Percentiles rank a stretch among this genome's conserved stretches.
Evolutionary conservation across 2,797 vertebrate genomes (phyloP).

Genomic region (Lophius americanus): DNA sequence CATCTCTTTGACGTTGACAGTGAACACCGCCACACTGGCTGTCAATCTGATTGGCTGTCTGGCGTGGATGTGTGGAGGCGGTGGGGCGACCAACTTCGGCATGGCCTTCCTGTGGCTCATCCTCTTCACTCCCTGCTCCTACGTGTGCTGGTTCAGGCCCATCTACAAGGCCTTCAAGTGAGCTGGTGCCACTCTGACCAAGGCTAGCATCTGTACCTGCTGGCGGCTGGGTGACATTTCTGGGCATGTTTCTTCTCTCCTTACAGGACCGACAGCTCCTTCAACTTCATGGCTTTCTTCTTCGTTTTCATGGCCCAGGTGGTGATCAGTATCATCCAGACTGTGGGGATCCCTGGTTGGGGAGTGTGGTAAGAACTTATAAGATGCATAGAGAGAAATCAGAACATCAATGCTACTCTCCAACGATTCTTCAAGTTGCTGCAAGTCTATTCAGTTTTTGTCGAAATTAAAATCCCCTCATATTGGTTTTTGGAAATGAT

Average conservation of each 20-base stretch:
- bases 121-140: constrained; percentile 94
- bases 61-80: constrained; percentile 95
- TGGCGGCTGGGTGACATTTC: constrained; percentile 5
- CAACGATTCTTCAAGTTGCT: neutral
- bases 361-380: constrained; percentile 89
- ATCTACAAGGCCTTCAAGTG: constrained; percentile 97
- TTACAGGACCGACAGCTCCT: constrained; percentile 94
- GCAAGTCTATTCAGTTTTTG: too few relatives aligned
- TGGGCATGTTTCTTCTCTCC: constrained; percentile 16
- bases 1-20: constrained; percentile 70
- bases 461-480: too few relatives aligned
- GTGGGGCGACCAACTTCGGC: constrained; percentile 89
- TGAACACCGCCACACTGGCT: constrained; percentile 88
- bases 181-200: constrained; percentile 49
- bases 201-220: neutral
- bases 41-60: constrained; percentile 93
- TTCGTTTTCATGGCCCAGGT: constrained; percentile 95
- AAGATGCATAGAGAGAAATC: constrained; percentile 1
- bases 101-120: constrained; percentile 95
- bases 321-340: constrained; percentile 89
- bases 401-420: neutral
- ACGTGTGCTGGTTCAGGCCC: constrained; percentile 96
- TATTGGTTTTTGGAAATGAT: too few relatives aligned
- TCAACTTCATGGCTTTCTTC: constrained; percentile 98
- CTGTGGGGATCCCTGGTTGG: constrained; percentile 90